phyloP scores from a whole-genome alignment of 1,140 invertebrate species.

The Lucilia sericata region DNA sequence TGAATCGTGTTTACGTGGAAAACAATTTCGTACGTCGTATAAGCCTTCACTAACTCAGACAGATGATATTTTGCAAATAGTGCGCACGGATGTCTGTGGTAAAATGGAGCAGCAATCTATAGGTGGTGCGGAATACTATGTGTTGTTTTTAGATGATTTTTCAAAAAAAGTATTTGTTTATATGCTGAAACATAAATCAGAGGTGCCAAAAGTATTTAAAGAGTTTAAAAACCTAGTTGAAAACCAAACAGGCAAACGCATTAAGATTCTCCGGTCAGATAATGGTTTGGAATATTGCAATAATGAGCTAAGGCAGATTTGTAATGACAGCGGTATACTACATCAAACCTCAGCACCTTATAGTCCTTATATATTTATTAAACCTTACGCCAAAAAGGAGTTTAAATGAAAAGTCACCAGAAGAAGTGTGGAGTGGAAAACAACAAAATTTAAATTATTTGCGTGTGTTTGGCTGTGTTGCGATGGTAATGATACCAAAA shows the following conservation, averaged over 20 bases:
- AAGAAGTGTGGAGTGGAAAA: conserved; percentile 9
- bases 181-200: not conserved
- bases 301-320: conserved; percentile 38
- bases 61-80: not conserved
- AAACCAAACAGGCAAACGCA: conserved; percentile 47
- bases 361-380: conserved; percentile 52
- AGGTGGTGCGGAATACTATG: not conserved
- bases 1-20: not conserved
- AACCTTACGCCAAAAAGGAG: conserved; percentile 45
- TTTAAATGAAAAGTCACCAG: not conserved
- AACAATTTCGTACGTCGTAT: not conserved
- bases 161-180: no score
- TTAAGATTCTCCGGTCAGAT: conserved; percentile 57
- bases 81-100: not conserved
- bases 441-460: not conserved
- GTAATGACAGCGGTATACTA: conserved; percentile 43
- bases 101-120: not conserved
- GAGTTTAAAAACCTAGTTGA: not conserved
- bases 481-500: not conserved
- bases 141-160: no score
- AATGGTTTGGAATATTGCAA: conserved; percentile 58
- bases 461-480: not conserved
- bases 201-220: not conserved
- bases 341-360: conserved; percentile 54
- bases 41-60: not conserved